phyloP scores from a whole-genome alignment of 2,888 invertebrate genomes.

The Drosophila pseudotalamancana region DNA sequence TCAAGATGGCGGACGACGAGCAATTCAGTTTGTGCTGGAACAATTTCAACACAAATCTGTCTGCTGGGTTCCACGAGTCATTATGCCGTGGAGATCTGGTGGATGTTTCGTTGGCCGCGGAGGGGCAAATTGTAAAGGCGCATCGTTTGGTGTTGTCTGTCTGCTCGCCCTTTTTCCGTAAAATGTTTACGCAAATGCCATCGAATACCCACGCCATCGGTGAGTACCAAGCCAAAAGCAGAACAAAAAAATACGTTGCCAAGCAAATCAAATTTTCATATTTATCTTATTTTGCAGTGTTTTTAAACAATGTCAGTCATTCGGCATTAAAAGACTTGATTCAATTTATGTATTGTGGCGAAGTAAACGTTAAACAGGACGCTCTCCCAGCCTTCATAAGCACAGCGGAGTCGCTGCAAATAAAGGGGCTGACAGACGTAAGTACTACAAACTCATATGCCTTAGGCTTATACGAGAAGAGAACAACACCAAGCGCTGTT shows the following conservation, averaged over 20 bases:
- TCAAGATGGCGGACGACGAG: conserved; percentile 90
- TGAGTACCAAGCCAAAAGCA: conserved; percentile 78
- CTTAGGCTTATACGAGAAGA: conserved; percentile 19
- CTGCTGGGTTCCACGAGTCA: conserved; percentile 89
- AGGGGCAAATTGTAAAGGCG: conserved; percentile 89
- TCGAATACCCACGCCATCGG: conserved; percentile 89
- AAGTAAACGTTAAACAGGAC: conserved; percentile 90
- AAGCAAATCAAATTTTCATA: not conserved
- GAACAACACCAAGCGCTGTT: conserved; percentile 43
- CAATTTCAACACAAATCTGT: conserved; percentile 90
- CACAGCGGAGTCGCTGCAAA: conserved; percentile 90
- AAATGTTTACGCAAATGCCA: conserved; percentile 89
- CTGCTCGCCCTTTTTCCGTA: conserved; percentile 90
- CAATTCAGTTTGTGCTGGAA: conserved; percentile 91
- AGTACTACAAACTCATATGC: conserved; percentile 84
- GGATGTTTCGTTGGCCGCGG: conserved; percentile 89
- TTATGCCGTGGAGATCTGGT: conserved; percentile 89
- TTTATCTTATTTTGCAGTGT: conserved; percentile 84
- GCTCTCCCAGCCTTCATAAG: conserved; percentile 89
- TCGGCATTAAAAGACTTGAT: conserved; percentile 89
- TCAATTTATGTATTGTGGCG: conserved; percentile 90
- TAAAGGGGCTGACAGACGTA: conserved; percentile 88
- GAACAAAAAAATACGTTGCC: not conserved
- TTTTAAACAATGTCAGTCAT: conserved; percentile 89
- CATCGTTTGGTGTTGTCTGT: conserved; percentile 90